Base-by-base conservation (phyloP, 37 sponge, comb jelly and placozoan species). In the Spongilla lacustris region DNA sequence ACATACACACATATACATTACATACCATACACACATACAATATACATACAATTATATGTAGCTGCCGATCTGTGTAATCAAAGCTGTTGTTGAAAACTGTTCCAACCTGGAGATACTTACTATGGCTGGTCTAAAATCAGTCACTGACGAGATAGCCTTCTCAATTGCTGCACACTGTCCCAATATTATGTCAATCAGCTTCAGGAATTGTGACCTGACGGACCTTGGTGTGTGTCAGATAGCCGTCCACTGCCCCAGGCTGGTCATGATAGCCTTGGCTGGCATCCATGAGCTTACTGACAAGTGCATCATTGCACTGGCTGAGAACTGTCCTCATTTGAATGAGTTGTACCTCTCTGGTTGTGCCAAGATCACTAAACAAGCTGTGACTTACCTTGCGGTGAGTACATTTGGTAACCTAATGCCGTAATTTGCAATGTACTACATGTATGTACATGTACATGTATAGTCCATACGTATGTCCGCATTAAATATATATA, bases 231-330 rank as follows among this genome's bases (percentile, higher is more conserved):
- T 95, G 26, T 92, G 88, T 79, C 81, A 84, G 69, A 30, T 95
- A 10, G 88, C 91, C 13, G 30, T 79, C 10, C 78, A 92, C 70
- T 95, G 96, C 35, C 28, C 75, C 23, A 19, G 84, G 36, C 85
- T 95, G 32, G 36, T 22, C 34, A 76, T 92, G 78, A 67, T 95
- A 26, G 93, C 84, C 10, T 36, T 95, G 48, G 82, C 93, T 1
- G 96, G 96, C 0, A 86, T 89, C 21, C 87, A 84, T 49, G 30
- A 50, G 17, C 87, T 95, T 32, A 95, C 96, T 66, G 96, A 95
- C 80, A 92, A 84, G 50, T 75, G 86, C 75, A 79, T 95, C 38
- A 58, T 87, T 23, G 82, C 88, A 0, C 83, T 95, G 68, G 93
- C 96, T 21, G 86, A 86, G 14, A 89, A 90, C 50, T 95, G 96